Evolutionary conservation across 2,797 vertebrate species (phyloP).

Genomic region (Iguana delicatissima): DNA sequence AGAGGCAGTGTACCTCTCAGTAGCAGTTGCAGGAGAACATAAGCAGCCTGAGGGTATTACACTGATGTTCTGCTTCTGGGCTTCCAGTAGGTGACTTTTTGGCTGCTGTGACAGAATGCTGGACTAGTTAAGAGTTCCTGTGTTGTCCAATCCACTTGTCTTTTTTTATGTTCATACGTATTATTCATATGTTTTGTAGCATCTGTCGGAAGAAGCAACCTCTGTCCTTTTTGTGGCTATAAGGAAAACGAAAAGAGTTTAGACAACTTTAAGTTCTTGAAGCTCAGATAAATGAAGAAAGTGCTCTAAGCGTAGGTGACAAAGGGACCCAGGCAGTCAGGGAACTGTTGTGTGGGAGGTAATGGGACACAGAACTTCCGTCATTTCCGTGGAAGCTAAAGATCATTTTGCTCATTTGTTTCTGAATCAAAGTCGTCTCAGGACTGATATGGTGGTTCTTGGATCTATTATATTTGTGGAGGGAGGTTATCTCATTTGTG

Average conservation of each 20-base stretch:
- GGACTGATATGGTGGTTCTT: constrained; percentile 43
- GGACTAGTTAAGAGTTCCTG: background rate
- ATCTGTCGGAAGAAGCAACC: background rate
- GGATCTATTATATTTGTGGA: constrained; percentile 40
- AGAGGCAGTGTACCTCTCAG: no score
- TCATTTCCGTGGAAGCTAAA: background rate
- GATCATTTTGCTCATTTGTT: background rate
- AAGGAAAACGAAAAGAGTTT: background rate
- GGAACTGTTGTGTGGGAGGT: background rate
- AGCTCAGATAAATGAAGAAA: background rate
- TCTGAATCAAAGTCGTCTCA: constrained; percentile 44
- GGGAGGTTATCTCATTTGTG: constrained; percentile 37
- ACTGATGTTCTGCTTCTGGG: background rate
- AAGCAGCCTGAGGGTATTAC: background rate
- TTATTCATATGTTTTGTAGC: background rate
- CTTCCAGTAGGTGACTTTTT: background rate
- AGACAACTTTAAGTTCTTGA: no score
- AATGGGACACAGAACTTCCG: background rate
- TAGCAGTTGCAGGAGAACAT: no score
- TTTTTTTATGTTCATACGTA: background rate
- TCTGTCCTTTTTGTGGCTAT: background rate
- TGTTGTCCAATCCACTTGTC: background rate
- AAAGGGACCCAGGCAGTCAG: background rate
- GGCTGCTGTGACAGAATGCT: background rate
- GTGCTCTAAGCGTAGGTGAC: background rate